These are phyloP conservation scores for Gryon sp. DNA, from an alignment of 1,140 invertebrate genomes.

Conservation along the genomic window DNA sequence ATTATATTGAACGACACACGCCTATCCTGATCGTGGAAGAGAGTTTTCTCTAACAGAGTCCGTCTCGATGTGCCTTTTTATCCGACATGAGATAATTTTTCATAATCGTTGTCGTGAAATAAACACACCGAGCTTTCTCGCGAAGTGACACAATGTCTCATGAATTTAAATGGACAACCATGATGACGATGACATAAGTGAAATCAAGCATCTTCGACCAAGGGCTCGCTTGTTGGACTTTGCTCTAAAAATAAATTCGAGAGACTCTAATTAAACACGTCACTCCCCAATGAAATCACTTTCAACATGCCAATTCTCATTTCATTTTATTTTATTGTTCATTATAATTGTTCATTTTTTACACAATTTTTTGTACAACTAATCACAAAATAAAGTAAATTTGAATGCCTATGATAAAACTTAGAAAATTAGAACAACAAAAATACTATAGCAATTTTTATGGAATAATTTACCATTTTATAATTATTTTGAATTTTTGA, in stretches of 20 bases:
- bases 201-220: constrained; percentile 34
- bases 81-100: constrained; percentile 15
- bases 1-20: neutral
- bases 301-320: too few species aligned
- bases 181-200: constrained; percentile 52
- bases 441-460: too few species aligned
- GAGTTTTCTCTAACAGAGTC: too few species aligned
- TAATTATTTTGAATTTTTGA: too few species aligned
- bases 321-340: neutral
- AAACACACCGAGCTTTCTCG: constrained; percentile 35
- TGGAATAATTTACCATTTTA: too few species aligned
- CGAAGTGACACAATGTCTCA: constrained; percentile 38
- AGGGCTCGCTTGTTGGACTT: constrained; percentile 10
- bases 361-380: too few species aligned
- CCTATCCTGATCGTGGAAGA: too few species aligned
- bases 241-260: constrained; percentile 46
- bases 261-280: constrained; percentile 51
- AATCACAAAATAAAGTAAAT: too few species aligned
- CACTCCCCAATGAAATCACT: constrained; percentile 36
- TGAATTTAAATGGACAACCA: constrained; percentile 52
- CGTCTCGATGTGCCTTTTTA: too few species aligned
- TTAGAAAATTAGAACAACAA: too few species aligned
- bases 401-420: too few species aligned
- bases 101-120: constrained; percentile 31
- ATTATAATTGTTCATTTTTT: too few species aligned